Conservation (phyloP, 2,797 vertebrate species). For the Siniperca scherzeri region DNA sequence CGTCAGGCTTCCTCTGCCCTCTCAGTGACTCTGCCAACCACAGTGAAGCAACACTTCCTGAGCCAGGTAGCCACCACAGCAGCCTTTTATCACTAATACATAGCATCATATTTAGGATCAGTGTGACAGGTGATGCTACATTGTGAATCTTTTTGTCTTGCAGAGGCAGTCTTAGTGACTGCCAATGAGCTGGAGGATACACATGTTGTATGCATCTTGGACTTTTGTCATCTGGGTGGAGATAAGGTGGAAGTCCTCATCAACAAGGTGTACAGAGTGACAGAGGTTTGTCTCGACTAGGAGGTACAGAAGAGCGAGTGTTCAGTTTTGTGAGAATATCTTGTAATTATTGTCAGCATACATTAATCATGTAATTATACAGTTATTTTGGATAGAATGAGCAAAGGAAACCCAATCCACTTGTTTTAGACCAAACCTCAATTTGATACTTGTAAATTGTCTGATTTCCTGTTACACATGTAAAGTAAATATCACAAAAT, state of each 20-base stretch:
- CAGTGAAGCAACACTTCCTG: constrained; percentile 50
- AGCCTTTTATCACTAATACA: background rate
- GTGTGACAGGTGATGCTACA: background rate
- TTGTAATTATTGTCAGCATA: background rate
- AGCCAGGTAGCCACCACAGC: constrained; percentile 82
- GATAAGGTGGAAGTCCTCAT: constrained; percentile 89
- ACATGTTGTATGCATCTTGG: constrained; percentile 89
- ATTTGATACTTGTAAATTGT: constrained; percentile 3
- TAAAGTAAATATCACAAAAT: constrained; percentile 29
- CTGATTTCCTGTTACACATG: background rate
- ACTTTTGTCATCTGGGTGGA: constrained; percentile 90
- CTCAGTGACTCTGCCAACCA: constrained; percentile 34
- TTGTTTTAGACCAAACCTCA: background rate
- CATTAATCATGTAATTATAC: constrained; percentile 22
- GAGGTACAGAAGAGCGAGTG: background rate
- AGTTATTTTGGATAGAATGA: constrained; percentile 12
- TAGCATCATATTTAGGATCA: background rate
- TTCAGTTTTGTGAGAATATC: background rate
- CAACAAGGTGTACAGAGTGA: constrained; percentile 89
- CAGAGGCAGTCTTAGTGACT: constrained; percentile 88
- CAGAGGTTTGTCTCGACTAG: constrained; percentile 72
- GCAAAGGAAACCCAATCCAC: background rate
- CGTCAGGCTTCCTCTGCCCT: constrained; percentile 80
- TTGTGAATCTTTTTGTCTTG: constrained; percentile 29
- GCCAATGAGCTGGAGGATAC: constrained; percentile 84